phyloP scores from a whole-genome alignment of 1,140 invertebrate genomes.

The Drosophila ogumai region DNA sequence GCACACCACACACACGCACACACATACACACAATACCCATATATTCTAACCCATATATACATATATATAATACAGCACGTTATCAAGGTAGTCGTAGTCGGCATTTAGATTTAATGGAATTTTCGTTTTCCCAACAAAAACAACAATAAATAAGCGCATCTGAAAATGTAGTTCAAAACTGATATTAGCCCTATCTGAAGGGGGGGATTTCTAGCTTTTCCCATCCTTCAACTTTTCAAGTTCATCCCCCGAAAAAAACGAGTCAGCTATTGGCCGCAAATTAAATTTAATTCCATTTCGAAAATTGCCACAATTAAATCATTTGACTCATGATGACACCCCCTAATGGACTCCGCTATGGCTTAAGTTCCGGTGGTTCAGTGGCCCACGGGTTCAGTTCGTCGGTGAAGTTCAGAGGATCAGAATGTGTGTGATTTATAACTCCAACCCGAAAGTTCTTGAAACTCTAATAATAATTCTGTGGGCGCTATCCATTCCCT shows the following conservation, averaged over 20 bases:
- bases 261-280: slow-evolving; percentile 6
- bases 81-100: slow-evolving; percentile 82
- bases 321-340: slow-evolving; percentile 28
- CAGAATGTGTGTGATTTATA: slow-evolving; percentile 20
- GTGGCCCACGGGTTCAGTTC: slow-evolving; percentile 44
- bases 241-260: slow-evolving; percentile 50
- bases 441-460: not conserved
- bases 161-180: slow-evolving; percentile 15
- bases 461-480: not conserved
- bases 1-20: slow-evolving; percentile 23
- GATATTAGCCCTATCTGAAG: not conserved
- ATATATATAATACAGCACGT: slow-evolving; percentile 52
- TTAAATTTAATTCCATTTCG: slow-evolving; percentile 62
- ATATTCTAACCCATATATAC: slow-evolving; percentile 31
- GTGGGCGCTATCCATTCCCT: not conserved
- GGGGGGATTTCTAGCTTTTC: slow-evolving; percentile 32
- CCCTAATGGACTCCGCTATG: slow-evolving; percentile 5
- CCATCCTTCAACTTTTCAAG: slow-evolving; percentile 64
- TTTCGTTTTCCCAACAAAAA: slow-evolving; percentile 39
- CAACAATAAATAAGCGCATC: slow-evolving; percentile 76
- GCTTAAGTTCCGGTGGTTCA: slow-evolving; percentile 51
- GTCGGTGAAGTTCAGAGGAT: slow-evolving; percentile 29
- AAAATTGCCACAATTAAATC: slow-evolving; percentile 73
- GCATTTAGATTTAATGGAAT: slow-evolving; percentile 79
- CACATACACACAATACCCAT: slow-evolving; percentile 27